These are phyloP conservation scores for Acrocephalus kingi DNA, from an alignment of 2,113 vertebrate species.

Conservation along the genomic window DNA sequence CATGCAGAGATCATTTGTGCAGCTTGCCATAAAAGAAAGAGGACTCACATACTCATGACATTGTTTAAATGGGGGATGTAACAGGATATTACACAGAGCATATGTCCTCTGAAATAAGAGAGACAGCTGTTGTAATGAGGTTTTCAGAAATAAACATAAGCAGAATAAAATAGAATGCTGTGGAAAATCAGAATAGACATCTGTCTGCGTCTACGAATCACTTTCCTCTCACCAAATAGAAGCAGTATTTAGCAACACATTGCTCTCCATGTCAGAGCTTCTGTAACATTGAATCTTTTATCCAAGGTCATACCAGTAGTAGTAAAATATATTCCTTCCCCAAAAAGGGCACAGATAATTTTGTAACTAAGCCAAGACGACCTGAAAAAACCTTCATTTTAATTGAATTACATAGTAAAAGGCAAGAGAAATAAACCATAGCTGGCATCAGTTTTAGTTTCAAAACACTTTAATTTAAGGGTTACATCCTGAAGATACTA, in stretches of 20 bases:
- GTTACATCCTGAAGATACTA: background rate
- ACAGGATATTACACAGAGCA: conserved; percentile 78
- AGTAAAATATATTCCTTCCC: background rate
- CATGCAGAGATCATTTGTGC: conserved; percentile 93
- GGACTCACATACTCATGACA: conserved; percentile 94
- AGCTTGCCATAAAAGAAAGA: conserved; percentile 90
- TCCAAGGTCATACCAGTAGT: background rate
- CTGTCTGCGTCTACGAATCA: background rate
- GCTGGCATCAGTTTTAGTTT: background rate
- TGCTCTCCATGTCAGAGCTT: background rate
- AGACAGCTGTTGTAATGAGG: background rate
- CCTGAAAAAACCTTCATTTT: background rate
- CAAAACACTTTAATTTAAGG: background rate
- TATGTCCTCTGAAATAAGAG: conserved; percentile 77
- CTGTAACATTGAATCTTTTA: background rate
- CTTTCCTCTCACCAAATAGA: background rate
- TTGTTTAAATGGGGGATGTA: conserved; percentile 82
- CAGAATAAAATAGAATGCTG: background rate
- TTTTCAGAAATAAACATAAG: background rate
- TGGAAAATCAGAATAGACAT: background rate
- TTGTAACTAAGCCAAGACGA: background rate
- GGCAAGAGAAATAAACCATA: background rate
- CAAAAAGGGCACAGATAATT: background rate
- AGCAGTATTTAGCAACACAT: background rate
- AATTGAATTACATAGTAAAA: background rate